A percentile compares a stretch with the other conserved stretches of the same genome.
Evolutionary conservation across 1,140 invertebrate genomes (phyloP).

Genomic region (Heliconius hewitsoni): DNA sequence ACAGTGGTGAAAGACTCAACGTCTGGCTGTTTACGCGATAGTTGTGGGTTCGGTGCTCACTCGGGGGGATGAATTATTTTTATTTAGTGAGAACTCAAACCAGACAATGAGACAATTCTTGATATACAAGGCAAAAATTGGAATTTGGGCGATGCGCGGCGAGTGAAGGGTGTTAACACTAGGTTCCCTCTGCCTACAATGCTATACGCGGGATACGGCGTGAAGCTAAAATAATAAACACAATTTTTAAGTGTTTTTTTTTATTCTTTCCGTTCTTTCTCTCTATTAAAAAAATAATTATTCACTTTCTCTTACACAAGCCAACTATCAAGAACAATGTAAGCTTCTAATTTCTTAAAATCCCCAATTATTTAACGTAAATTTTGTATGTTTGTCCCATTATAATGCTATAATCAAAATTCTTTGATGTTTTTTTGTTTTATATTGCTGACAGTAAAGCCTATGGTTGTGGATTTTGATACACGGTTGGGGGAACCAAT

Average conservation of each 20-base stretch:
- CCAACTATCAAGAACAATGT: not conserved
- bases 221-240: not conserved
- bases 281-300: not conserved
- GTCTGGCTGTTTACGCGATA: no score
- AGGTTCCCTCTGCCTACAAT: not conserved
- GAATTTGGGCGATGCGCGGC: no score
- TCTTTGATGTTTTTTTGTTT: not conserved
- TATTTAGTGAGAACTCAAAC: no score
- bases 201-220: not conserved
- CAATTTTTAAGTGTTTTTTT: not conserved
- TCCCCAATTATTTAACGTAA: not conserved
- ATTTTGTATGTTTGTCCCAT: not conserved
- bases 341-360: not conserved
- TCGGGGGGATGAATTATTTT: no score
- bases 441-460: no score
- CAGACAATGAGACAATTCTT: no score
- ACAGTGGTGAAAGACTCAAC: no score
- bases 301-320: not conserved
- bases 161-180: not conserved
- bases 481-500: no score
- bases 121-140: no score
- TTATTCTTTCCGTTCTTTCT: not conserved
- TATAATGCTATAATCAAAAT: not conserved
- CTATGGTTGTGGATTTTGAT: no score
- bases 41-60: no score